Base-by-base conservation (phyloP, 2,113 vertebrate genomes). In the Orycteropus afer region DNA sequence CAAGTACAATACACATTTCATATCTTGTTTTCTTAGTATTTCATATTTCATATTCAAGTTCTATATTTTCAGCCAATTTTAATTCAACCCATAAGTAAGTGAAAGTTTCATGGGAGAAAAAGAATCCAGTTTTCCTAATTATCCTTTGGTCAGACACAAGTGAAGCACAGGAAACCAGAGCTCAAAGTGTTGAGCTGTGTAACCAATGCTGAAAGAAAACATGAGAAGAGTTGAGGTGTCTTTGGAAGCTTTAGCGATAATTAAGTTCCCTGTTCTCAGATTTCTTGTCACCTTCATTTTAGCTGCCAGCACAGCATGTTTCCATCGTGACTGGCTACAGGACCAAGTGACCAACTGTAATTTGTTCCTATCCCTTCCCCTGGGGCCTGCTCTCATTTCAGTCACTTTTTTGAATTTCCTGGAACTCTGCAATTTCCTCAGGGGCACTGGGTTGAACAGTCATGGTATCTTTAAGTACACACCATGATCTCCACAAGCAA, bases 211-310 rank as follows among this genome's bases (percentile, higher is more conserved):
- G 22, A 42, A 73, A 67, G 84, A 91, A 97, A 96, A 95, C 89
- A 42, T 0, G 0, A 95, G 87, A 63, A 67, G 76, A 51, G 71
- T 83, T 93, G 94, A 89, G 18, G 61, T 74, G 32, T 51, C 61
- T 81, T 45, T 6, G 34, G 49, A 88, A 90, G 47, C 83, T n/a
- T 59, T 20, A 25, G 65, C 53, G 90, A 83, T 84, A 84, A 86
- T 90, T 83, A 78, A 88, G 77, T 88, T 90, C 81, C 80, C 77
- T 67, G 22, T 94, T 92, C 84, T 97, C 61, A 13, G 92, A 77
- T 94, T 97, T 97, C 96, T 92, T 32, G 84, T 79, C 92, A 82
- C 87, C 90, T 94, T 96, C 85, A 81, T 83, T 53, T 57, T 49
- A 71, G 73, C 55, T 80, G 81, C 63, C 40, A 4, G 84, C 79